These are phyloP conservation scores for Anoura caudifer DNA, from an alignment of 2,113 vertebrate genomes.

Conservation along the genomic window DNA sequence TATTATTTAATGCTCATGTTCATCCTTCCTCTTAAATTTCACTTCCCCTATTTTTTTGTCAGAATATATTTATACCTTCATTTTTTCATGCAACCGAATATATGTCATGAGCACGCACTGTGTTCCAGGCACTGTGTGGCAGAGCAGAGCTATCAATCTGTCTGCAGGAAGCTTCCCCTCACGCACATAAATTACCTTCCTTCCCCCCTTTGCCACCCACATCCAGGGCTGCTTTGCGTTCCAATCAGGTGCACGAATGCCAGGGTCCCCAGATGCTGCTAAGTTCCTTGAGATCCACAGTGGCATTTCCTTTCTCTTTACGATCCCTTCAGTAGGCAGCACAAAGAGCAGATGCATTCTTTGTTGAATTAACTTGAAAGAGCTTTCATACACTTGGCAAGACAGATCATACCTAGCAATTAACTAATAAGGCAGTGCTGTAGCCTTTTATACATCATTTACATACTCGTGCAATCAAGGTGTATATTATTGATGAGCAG, in stretches of 20 bases:
- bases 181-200: not conserved
- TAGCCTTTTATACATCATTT: not conserved
- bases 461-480: not conserved
- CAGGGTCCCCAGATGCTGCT: not conserved
- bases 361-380: not conserved
- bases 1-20: not conserved
- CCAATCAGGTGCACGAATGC: no score
- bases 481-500: not conserved
- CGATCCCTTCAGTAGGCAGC: not conserved
- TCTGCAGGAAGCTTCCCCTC: not conserved
- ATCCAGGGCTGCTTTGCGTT: not conserved
- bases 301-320: not conserved
- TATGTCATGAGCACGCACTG: not conserved
- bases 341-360: not conserved
- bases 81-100: rapidly evolving
- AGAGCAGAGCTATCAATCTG: not conserved
- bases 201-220: not conserved
- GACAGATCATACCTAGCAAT: not conserved
- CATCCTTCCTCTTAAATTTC: not conserved
- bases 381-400: not conserved
- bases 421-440: not conserved
- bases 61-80: not conserved
- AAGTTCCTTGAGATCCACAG: not conserved
- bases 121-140: not conserved
- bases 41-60: not conserved